Percentiles rank a stretch among this genome's conserved stretches.
Conservation (phyloP, 2,888 invertebrate species). For the Tachystola acroxantha region DNA sequence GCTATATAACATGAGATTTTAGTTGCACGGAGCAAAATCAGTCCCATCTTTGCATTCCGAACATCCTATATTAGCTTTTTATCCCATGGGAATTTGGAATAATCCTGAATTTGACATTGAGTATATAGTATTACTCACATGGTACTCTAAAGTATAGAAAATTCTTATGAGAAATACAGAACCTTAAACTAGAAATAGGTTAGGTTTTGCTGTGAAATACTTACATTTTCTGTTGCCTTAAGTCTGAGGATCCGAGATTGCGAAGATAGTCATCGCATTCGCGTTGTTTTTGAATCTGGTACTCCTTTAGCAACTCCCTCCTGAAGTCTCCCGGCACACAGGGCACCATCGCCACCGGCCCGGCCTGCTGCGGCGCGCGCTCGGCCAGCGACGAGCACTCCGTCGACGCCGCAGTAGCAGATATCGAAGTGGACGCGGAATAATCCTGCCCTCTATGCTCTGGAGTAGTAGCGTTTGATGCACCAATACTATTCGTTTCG, state of each 20-base stretch:
- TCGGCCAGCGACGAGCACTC: conserved; percentile 61
- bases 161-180: no score
- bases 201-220: conserved; percentile 14
- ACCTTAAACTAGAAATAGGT: neutral
- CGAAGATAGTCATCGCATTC: conserved; percentile 70
- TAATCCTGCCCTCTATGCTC: conserved; percentile 83
- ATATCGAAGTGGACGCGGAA: conserved; percentile 78
- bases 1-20: no score
- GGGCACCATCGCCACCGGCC: conserved; percentile 37
- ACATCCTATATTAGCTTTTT: no score
- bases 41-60: no score
- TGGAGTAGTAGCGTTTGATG: conserved; percentile 80
- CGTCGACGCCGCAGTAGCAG: conserved; percentile 84
- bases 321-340: conserved; percentile 59
- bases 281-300: conserved; percentile 86
- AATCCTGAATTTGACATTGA: no score
- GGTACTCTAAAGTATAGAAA: no score
- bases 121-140: no score
- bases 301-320: conserved; percentile 88
- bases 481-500: conserved; percentile 50
- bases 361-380: conserved; percentile 42
- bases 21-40: no score
- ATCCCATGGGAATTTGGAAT: no score
- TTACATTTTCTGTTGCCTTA: conserved; percentile 59
- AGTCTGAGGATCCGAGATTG: conserved; percentile 60